Evolutionary conservation across 2,888 invertebrate species (phyloP).

Genomic region (Chalcis sispes): DNA sequence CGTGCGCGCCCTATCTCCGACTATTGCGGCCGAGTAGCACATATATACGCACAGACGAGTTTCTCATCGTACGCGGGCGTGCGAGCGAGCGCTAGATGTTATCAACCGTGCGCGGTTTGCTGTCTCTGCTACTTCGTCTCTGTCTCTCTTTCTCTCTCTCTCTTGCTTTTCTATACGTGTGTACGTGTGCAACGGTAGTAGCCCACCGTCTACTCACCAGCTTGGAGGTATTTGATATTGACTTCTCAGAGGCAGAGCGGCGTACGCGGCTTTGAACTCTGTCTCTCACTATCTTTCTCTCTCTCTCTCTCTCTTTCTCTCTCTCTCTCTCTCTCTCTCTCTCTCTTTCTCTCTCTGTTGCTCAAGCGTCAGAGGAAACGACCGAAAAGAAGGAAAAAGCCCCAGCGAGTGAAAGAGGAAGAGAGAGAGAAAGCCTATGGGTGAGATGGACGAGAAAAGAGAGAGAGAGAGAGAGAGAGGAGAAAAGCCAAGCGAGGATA

Average conservation of each 20-base stretch:
- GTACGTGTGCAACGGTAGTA: slow-evolving; percentile 23
- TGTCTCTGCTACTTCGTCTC: slow-evolving; percentile 43
- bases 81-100: slow-evolving; percentile 41
- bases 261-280: slow-evolving; percentile 69
- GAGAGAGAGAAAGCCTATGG: slow-evolving; percentile 42
- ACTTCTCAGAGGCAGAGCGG: slow-evolving; percentile 69
- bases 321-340: slow-evolving; percentile 60
- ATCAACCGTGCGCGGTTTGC: slow-evolving; percentile 31
- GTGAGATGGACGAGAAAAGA: not conserved
- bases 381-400: slow-evolving; percentile 41
- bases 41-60: not conserved
- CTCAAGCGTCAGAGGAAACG: slow-evolving; percentile 45
- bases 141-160: not conserved
- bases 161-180: not conserved
- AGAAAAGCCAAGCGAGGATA: slow-evolving; percentile 31
- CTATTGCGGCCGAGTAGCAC: slow-evolving; percentile 19
- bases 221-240: slow-evolving; percentile 76
- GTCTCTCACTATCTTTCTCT: slow-evolving; percentile 58
- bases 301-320: slow-evolving; percentile 49
- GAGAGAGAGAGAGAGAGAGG: slow-evolving; percentile 12
- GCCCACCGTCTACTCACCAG: slow-evolving; percentile 67
- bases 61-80: slow-evolving; percentile 4
- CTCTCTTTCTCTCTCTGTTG: no score
- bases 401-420: slow-evolving; percentile 19
- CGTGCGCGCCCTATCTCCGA: slow-evolving; percentile 5